These are phyloP conservation scores for Agapornis canus DNA, from an alignment of 2,797 vertebrate species.

Conservation along the genomic window DNA sequence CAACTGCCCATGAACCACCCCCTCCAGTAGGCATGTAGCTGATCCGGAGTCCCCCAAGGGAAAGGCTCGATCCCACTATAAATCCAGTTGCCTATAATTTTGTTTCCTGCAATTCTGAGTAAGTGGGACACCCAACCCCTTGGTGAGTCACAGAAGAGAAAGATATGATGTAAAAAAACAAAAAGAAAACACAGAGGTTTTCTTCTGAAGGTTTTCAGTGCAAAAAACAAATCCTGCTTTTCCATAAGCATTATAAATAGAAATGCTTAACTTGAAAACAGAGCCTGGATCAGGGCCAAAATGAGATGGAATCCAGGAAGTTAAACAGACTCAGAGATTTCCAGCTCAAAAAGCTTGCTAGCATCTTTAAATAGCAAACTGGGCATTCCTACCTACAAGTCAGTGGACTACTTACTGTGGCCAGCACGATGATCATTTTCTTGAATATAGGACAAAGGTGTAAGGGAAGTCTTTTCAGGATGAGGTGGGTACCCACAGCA, in stretches of 20 bases:
- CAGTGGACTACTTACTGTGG: not conserved
- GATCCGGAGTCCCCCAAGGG: not conserved
- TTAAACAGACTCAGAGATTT: not conserved
- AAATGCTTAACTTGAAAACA: slow-evolving; percentile 16
- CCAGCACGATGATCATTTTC: not conserved
- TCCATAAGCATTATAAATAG: slow-evolving; percentile 18
- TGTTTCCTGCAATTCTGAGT: slow-evolving; percentile 1
- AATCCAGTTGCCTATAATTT: slow-evolving; percentile 6
- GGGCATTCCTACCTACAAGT: not conserved
- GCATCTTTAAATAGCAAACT: not conserved
- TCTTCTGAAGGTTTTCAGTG: not conserved
- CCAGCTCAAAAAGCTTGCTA: not conserved
- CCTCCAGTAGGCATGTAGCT: not conserved
- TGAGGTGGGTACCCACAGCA: not conserved
- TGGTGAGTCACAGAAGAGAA: not conserved
- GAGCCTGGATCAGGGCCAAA: slow-evolving; percentile 13
- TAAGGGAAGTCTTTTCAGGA: not conserved
- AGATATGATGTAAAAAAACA: not conserved
- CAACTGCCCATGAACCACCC: not conserved
- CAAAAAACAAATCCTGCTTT: slow-evolving; percentile 30
- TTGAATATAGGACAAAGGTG: not conserved
- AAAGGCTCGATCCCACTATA: not conserved
- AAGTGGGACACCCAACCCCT: not conserved
- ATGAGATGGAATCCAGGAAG: slow-evolving; percentile 52
- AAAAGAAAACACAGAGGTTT: not conserved